A percentile compares a stretch with the other conserved stretches of the same genome.
These are phyloP conservation scores for Thunnus thynnus DNA, from an alignment of 2,113 vertebrate species.

Conservation along the genomic window DNA sequence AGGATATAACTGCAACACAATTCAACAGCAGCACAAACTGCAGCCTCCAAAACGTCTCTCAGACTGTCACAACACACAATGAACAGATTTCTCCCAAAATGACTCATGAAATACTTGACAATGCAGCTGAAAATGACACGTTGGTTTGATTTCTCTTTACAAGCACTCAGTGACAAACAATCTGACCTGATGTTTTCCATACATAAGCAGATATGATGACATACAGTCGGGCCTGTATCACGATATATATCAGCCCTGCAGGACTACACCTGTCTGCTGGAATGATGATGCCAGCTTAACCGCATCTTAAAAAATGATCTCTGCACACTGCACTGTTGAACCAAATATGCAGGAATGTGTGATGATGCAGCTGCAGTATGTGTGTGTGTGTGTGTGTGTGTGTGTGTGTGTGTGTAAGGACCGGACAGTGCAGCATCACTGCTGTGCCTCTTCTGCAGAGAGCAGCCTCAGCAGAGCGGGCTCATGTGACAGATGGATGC, in stretches of 20 bases:
- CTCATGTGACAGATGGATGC: slow-evolving; percentile 66
- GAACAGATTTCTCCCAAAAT: neutral
- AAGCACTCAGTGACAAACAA: neutral
- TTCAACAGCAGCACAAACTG: neutral
- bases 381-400: slow-evolving; percentile 24
- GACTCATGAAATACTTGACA: neutral
- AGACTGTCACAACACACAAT: neutral
- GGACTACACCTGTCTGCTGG: too few species aligned
- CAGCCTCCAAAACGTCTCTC: neutral
- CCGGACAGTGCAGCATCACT: slow-evolving; percentile 51
- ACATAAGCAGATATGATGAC: neutral
- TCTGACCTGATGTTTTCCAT: too few species aligned
- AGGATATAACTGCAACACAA: neutral
- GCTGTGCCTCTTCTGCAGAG: slow-evolving; percentile 64
- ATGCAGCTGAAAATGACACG: neutral
- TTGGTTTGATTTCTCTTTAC: neutral
- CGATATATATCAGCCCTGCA: neutral
- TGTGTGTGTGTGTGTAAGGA: slow-evolving; percentile 25
- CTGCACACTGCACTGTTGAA: neutral
- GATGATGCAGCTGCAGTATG: slow-evolving; percentile 41
- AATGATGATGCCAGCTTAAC: too few species aligned
- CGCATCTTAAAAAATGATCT: neutral
- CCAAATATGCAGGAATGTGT: slow-evolving; percentile 19
- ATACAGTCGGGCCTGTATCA: neutral
- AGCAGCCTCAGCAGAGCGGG: slow-evolving; percentile 20